Evolutionary conservation across 2,888 invertebrate species (phyloP), one percentile per base, ranked within the genome.

Genomic region (Fissipunctia ypsillon): DNA sequence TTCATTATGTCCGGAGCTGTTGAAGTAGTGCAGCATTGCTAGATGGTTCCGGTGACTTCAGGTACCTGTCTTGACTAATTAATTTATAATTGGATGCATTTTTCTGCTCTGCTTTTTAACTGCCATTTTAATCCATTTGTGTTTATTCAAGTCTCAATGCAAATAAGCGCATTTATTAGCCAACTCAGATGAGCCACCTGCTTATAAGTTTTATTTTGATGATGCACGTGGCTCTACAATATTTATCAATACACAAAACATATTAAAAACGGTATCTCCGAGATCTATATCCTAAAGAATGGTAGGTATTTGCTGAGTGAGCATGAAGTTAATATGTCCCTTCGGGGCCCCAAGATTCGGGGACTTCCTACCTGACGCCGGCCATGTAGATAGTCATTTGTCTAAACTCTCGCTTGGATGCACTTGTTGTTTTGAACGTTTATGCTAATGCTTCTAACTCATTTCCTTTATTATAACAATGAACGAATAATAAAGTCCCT

Each of bases 381-480:
- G 65, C 68, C 69, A 76, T 73, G 69, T 75, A n/a, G n/a, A n/a
- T n/a, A 77, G 67, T 65, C 73, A 73, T n/a, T 73, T 74, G 60
- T 70, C 50, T 52, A 22, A 80, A 45, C 22, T 63, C 71, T 52
- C 69, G 73, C 64, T 75, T 38, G 71, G 52, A 61, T 83, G 56
- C 56, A 61, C 45, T 68, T 52, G 31, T 69, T 70, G 50, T 52
- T 76, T 72, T 69, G 59, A 77, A 67, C 54, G 38, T 74, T 74
- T 76, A 84, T 79, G 74, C 68, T 72, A 81, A 84, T 74, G 22
- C 41, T 45, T 65, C 14, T 56, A 65, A 54, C 60, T 78, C 65
- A 78, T 84, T 82, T 87, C 75, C 82, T 84, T 59, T 25, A 75
- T 54, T 56, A 61, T 67, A n/a, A n/a, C n/a, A 84, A 75, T 52